phyloP scores from a whole-genome alignment of 1,140 invertebrate genomes.

The Magallana angulata region DNA sequence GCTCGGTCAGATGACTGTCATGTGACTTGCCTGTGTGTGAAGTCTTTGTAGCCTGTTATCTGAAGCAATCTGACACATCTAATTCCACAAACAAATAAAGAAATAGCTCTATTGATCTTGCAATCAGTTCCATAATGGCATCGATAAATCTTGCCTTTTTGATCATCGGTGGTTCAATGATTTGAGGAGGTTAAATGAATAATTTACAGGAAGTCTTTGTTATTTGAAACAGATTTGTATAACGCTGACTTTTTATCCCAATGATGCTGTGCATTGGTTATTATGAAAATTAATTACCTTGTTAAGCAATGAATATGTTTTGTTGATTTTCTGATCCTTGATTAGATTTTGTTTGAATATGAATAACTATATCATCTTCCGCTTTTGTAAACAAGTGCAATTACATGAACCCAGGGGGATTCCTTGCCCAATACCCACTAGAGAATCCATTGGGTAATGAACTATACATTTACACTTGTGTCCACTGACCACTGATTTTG shows the following conservation, averaged over 20 bases:
- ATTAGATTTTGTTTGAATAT: no score
- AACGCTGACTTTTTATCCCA: background rate
- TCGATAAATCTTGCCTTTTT: constrained; percentile 26
- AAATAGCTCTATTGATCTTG: constrained; percentile 24
- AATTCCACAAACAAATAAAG: constrained; percentile 30
- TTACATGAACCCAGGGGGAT: no score
- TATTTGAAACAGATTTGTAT: constrained; percentile 7
- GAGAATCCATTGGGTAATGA: no score
- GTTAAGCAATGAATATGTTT: no score
- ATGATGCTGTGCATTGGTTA: no score
- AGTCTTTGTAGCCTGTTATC: constrained; percentile 14
- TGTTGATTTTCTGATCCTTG: no score
- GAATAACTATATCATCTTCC: no score
- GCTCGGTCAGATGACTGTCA: constrained; percentile 6
- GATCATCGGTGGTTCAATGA: constrained; percentile 12
- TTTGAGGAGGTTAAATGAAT: constrained; percentile 33
- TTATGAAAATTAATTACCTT: no score
- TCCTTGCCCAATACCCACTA: no score
- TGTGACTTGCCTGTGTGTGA: background rate
- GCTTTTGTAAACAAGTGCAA: no score
- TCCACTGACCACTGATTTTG: background rate
- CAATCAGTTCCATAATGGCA: background rate
- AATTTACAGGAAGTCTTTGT: constrained; percentile 33
- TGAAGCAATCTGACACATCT: constrained; percentile 29
- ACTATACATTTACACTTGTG: background rate